A percentile compares a stretch with the other conserved stretches of the same genome.
phyloP scores from a whole-genome alignment of 1,140 invertebrate genomes.

The Harpegnathos saltator region DNA sequence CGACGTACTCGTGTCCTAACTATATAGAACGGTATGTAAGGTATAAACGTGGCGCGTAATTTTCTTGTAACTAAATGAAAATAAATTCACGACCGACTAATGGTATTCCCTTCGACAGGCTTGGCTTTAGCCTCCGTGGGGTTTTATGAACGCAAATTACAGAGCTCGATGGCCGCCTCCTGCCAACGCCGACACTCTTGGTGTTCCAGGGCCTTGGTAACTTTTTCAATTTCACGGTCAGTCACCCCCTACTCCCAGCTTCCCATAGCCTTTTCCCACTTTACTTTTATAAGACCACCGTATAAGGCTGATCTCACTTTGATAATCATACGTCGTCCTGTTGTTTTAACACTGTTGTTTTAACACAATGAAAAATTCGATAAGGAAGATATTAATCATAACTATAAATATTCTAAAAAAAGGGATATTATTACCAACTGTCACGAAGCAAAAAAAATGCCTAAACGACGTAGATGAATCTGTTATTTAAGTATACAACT shows the following conservation, averaged over 20 bases:
- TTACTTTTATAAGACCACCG: slow-evolving; percentile 3
- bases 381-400: background rate
- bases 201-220: slow-evolving; percentile 79
- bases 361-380: background rate
- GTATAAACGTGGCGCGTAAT: slow-evolving; percentile 76
- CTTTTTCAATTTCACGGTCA: slow-evolving; percentile 81
- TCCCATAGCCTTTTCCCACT: background rate
- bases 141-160: slow-evolving; percentile 86
- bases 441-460: background rate
- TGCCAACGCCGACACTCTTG: slow-evolving; percentile 80
- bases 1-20: slow-evolving; percentile 26
- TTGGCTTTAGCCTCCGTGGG: slow-evolving; percentile 65
- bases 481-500: slow-evolving; percentile 71
- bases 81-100: slow-evolving; percentile 83
- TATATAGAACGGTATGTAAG: slow-evolving; percentile 17
- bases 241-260: slow-evolving; percentile 52
- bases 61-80: slow-evolving; percentile 85
- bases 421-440: background rate
- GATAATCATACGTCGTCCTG: background rate
- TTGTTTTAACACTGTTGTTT: background rate
- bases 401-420: background rate
- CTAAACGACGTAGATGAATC: background rate
- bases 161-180: slow-evolving; percentile 82
- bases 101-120: slow-evolving; percentile 77
- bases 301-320: slow-evolving; percentile 23